Conservation (phyloP, 2,797 vertebrate genomes). For the Periparus ater region DNA sequence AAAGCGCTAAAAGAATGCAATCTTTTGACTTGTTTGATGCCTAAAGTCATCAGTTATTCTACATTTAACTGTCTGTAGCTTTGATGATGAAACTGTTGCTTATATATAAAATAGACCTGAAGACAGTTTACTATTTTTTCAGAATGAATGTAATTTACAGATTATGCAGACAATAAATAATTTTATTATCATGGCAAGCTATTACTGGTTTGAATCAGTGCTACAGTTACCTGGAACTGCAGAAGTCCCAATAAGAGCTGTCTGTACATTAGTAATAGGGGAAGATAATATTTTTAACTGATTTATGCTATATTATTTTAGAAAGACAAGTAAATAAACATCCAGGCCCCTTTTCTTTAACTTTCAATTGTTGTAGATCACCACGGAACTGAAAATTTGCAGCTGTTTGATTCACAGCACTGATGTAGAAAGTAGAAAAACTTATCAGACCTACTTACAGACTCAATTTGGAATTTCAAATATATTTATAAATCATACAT, state of each 20-base stretch:
- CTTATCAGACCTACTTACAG: conserved; percentile 26
- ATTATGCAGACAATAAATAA: conserved; percentile 77
- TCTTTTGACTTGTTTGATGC: conserved; percentile 26
- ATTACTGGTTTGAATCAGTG: conserved; percentile 44
- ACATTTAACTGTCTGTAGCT: conserved; percentile 50
- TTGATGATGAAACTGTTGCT: conserved; percentile 54
- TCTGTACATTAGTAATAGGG: not conserved
- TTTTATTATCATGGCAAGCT: conserved; percentile 76
- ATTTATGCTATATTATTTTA: not conserved
- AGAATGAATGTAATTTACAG: conserved; percentile 74
- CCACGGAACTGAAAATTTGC: not conserved
- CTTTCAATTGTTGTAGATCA: not conserved
- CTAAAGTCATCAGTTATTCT: conserved; percentile 39
- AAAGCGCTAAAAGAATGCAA: not conserved
- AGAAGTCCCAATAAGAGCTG: not conserved
- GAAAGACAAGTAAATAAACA: not conserved
- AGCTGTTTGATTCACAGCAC: not conserved
- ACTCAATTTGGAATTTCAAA: conserved; percentile 17
- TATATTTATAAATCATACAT: conserved; percentile 2
- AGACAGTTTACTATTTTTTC: conserved; percentile 75
- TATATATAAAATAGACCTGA: conserved; percentile 56
- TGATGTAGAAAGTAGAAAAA: conserved; percentile 1
- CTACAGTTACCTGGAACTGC: not conserved
- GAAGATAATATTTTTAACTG: not conserved
- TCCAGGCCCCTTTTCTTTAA: not conserved